Base-by-base conservation (phyloP, 2,888 invertebrate species). In the Xiphydria camelus region DNA sequence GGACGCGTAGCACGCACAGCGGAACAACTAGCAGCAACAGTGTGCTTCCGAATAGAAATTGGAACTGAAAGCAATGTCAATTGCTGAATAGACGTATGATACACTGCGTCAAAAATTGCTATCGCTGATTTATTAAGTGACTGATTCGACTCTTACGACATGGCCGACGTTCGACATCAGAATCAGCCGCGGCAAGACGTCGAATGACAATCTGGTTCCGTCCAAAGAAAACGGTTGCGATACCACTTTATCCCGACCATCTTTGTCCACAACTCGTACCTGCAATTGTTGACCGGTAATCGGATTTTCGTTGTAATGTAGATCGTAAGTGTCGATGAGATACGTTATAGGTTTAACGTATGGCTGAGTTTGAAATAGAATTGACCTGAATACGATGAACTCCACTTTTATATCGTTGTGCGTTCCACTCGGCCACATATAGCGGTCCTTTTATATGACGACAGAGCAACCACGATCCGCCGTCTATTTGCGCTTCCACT, bases 181-280 rank as follows among this genome's bases (percentile, higher is more conserved):
- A 34, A 88, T 78, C 48, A 92, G 77, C 70, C 89, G 82, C 5
- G 90, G 81, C 49, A 84, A 68, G 33, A 91, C 61, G 51, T 82
- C 81, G 75, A 90, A 91, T 36, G 81, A 78, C 36, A 86, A 71
- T 56, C 78, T 73, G 17, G 85, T 83, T 2, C 87, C 87, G 75
- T 93, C 91, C 45, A 93, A 70, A 9, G 91, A 83, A 78, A 94
- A 94, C 34, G 83, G 82, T 66, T 92, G 90, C n/a, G 77, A 77
- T 37, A 84, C 64, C 48, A 69, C 63, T 49, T 79, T 79, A 57
- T 81, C 76, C 66, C 83, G 80, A 2, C 80, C 83, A 45, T 80
- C 69, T 31, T 75, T 75, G 76, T 89, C 88, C 56, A 67, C 74
- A 14, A 82, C 84, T 49, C 70, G 70, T 12, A 85, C 83, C 82